phyloP scores from a whole-genome alignment of 2,888 invertebrate genomes.

The Mactromeris polynyma region DNA sequence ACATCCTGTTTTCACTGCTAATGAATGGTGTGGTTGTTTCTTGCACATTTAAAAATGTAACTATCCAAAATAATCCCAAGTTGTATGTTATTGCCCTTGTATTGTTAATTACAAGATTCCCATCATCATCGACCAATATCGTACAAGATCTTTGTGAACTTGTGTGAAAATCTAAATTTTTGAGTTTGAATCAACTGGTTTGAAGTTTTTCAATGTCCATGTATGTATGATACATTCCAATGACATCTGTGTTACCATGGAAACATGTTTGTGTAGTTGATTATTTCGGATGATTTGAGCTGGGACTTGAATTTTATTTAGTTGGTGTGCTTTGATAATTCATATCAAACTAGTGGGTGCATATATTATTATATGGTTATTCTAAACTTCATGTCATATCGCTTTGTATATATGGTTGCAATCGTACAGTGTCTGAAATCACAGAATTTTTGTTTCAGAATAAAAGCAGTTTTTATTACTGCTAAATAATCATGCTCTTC shows the following conservation, averaged over 20 bases:
- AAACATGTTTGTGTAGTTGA: background rate
- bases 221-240: conserved; percentile 7
- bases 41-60: background rate
- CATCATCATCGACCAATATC: too few species aligned
- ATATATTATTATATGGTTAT: background rate
- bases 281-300: background rate
- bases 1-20: background rate
- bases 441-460: background rate
- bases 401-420: conserved; percentile 10
- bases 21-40: background rate
- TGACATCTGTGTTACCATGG: conserved; percentile 1
- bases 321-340: conserved; percentile 10
- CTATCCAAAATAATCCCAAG: background rate
- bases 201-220: background rate
- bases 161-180: background rate
- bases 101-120: background rate
- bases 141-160: background rate
- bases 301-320: conserved; percentile 14
- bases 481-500: background rate
- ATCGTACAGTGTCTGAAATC: background rate
- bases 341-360: conserved; percentile 12
- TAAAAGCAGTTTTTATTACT: background rate
- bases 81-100: background rate
- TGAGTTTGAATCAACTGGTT: background rate
- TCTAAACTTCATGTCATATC: background rate